phyloP scores from a whole-genome alignment of 1,140 invertebrate species.

The Ips typographus region DNA sequence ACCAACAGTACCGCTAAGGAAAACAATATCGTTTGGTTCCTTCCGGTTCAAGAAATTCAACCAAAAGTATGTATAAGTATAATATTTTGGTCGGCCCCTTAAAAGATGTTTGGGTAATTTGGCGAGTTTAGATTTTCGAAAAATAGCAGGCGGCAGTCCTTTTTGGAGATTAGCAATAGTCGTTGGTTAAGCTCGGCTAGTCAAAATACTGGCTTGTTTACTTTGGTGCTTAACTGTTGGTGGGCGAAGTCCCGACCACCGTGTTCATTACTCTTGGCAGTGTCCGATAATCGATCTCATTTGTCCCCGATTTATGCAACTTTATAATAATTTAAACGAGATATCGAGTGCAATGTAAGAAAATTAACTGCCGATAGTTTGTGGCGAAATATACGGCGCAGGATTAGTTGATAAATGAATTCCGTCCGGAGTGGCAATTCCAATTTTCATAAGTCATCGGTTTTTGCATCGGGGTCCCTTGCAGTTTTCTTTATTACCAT shows the following conservation, averaged over 20 bases:
- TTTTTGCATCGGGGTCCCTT: slow-evolving; percentile 27
- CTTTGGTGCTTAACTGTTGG: slow-evolving; percentile 20
- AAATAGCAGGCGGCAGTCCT: neutral
- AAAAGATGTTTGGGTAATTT: slow-evolving; percentile 23
- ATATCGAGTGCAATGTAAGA: neutral
- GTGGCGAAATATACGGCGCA: neutral
- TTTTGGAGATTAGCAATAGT: slow-evolving; percentile 19
- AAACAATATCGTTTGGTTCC: slow-evolving; percentile 23
- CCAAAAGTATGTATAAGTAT: neutral
- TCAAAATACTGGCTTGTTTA: slow-evolving; percentile 26
- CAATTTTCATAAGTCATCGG: slow-evolving; percentile 35
- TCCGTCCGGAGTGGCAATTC: slow-evolving; percentile 25
- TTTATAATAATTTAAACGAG: no score
- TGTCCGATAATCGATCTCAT: no score
- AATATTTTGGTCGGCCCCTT: no score
- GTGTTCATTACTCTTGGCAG: neutral
- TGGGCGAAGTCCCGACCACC: slow-evolving; percentile 8
- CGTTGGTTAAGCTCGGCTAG: slow-evolving; percentile 10
- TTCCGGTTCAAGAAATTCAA: slow-evolving; percentile 16
- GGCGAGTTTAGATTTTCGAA: slow-evolving; percentile 4
- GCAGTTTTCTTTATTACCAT: slow-evolving; percentile 37
- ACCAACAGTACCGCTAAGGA: slow-evolving; percentile 8
- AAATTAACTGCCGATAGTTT: slow-evolving; percentile 1
- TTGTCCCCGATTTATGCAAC: no score
- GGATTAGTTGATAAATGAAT: slow-evolving; percentile 5